Evolutionary conservation across 2,113 vertebrate genomes (phyloP), one percentile per base, ranked within the genome.

Genomic region (Dasyprocta punctata): DNA sequence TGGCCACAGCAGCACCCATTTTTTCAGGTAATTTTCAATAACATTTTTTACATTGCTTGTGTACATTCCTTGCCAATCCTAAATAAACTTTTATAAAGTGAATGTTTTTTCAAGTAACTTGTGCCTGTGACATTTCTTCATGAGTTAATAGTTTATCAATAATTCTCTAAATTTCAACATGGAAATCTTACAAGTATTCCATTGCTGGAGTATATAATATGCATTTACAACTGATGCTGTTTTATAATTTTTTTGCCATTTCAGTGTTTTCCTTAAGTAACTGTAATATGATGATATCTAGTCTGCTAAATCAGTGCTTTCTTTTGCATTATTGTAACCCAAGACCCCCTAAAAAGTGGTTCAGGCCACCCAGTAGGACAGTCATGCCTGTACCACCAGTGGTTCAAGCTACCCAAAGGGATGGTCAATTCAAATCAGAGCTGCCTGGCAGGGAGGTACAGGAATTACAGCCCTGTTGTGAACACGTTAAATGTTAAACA

Each of bases 401-500:
- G 36, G 67, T 69, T 19, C 67, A 69, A 38, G 69, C n/a, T 20
- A 24, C 7, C n/a, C 20, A 33, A 22, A n/a, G 6, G n/a, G n/a
- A 38, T 7, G 6, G 67, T 71, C n/a, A 20, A 1, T 38, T 71
- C 67, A 69, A n/a, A 69, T 69, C 67, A 69, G n/a, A 38, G n/a
- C n/a, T 22, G 69, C 9, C n/a, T 69, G n/a, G n/a, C 8, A 71
- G n/a, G 7, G 22, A 38, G n/a, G 12, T 9, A 71, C 20, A 71
- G n/a, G n/a, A 71, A 71, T 38, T 71, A 71, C 20, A 41, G n/a
- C n/a, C 20, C n/a, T 9, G 3, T 38, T 1, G 2, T 22, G 20
- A 22, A 41, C n/a, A 12, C 41, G 69, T 38, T 38, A 41, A 97
- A 94, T 52, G 24, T 96, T 95, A 95, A 82, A 67, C 30, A 61